Conservation (phyloP, 1,140 invertebrate genomes). For the Leguminivora glycinivorella region DNA sequence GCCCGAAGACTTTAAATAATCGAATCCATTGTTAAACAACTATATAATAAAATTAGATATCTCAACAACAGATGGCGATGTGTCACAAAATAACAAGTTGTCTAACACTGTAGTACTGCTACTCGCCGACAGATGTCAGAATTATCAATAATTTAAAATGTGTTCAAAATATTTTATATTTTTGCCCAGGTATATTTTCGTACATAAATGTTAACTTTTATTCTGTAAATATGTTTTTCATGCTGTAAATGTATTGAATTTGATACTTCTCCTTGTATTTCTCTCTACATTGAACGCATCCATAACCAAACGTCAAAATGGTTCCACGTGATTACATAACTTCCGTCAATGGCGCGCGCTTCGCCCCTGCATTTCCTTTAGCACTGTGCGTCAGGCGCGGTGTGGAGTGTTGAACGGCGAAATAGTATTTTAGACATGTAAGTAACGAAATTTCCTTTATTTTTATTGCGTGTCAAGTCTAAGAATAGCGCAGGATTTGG, state of each 20-base stretch:
- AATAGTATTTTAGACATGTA: conserved; percentile 74
- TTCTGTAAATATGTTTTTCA: no score
- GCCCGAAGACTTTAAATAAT: no score
- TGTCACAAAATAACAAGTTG: not conserved
- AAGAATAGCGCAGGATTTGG: conserved; percentile 21
- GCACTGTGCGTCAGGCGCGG: conserved; percentile 72
- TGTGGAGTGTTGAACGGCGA: conserved; percentile 65
- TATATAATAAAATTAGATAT: no score
- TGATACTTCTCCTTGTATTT: not conserved
- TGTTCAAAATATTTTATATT: not conserved
- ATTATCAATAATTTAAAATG: not conserved
- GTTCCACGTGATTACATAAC: conserved; percentile 71
- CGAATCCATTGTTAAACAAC: no score
- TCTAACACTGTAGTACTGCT: not conserved
- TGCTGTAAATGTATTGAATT: not conserved
- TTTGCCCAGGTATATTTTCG: not conserved
- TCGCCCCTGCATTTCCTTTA: conserved; percentile 63
- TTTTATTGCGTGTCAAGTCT: not conserved
- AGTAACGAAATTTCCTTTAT: conserved; percentile 42
- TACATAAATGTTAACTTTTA: no score
- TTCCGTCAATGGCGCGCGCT: conserved; percentile 62
- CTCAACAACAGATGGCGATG: no score
- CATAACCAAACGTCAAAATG: conserved; percentile 40
- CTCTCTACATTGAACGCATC: conserved; percentile 12
- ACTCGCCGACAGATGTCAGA: conserved; percentile 1